phyloP scores from a whole-genome alignment of 2,797 vertebrate species.

The Cynopterus sphinx region DNA sequence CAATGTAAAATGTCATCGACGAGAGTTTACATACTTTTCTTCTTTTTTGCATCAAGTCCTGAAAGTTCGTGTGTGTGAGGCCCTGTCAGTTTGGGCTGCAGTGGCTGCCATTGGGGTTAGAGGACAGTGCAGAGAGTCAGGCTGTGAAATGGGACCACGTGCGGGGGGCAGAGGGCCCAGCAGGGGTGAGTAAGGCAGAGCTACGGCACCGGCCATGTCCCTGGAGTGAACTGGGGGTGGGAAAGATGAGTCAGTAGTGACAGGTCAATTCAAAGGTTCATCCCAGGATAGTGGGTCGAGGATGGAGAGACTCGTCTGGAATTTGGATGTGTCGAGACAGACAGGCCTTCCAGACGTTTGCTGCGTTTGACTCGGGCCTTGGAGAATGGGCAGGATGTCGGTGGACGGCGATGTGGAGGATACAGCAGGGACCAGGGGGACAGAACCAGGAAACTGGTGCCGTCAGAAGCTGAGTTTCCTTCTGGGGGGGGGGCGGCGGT shows the following conservation, averaged over 20 bases:
- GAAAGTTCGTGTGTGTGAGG: accelerated
- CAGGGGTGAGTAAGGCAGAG: background rate
- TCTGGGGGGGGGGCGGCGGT: accelerated
- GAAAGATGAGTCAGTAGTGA: background rate
- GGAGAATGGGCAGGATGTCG: background rate
- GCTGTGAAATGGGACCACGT: background rate
- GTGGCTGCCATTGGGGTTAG: background rate
- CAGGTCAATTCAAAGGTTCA: background rate
- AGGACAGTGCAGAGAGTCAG: background rate
- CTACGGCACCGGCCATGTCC: accelerated
- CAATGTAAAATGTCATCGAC: no score
- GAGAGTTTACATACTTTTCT: background rate
- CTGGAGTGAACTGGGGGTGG: background rate
- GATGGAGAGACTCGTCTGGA: background rate
- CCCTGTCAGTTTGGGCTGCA: background rate
- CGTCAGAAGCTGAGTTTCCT: background rate
- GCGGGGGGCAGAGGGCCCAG: background rate
- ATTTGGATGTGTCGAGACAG: background rate
- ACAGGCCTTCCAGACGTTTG: background rate
- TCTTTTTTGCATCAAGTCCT: background rate
- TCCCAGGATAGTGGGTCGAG: background rate
- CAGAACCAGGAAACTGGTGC: background rate
- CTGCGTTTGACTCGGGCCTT: background rate
- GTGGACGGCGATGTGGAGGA: accelerated
- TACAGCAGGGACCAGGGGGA: background rate